Evolutionary conservation across 2,797 vertebrate species (phyloP).

Genomic region (Caiman crocodilus): DNA sequence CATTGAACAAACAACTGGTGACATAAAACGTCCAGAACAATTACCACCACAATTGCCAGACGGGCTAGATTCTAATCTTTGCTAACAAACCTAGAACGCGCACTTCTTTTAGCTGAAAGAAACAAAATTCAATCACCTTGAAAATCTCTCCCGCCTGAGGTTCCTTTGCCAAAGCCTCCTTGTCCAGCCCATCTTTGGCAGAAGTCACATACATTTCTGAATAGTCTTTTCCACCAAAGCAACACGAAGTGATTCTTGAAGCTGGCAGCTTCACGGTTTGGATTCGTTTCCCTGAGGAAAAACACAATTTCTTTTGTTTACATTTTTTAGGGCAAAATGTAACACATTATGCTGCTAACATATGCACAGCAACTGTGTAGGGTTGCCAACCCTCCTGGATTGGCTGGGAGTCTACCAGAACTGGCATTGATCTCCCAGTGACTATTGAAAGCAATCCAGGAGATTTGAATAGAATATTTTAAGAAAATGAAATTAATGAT

Average conservation of each 20-base stretch:
- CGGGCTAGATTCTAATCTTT: neutral
- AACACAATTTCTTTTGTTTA: neutral
- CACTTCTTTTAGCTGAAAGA: neutral
- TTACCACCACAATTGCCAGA: neutral
- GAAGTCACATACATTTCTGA: constrained; percentile 91
- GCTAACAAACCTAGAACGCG: neutral
- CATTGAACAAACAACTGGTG: neutral
- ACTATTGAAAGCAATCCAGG: too few species aligned
- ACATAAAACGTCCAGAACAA: neutral
- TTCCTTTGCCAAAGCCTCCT: constrained; percentile 77
- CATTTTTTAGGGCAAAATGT: neutral
- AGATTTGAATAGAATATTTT: too few species aligned
- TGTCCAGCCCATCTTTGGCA: constrained; percentile 81
- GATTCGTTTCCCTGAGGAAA: constrained; percentile 80
- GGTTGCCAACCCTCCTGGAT: too few species aligned
- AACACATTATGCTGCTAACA: neutral
- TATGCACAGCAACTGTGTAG: too few species aligned
- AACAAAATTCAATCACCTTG: constrained; percentile 78
- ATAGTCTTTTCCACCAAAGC: constrained; percentile 90
- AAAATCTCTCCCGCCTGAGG: constrained; percentile 87
- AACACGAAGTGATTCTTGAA: constrained; percentile 88
- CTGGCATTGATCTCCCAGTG: too few species aligned
- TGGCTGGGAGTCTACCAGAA: too few species aligned
- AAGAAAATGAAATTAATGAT: neutral
- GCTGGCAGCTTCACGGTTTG: constrained; percentile 86